These are phyloP conservation scores for Caenorhabditis parvicauda DNA, from an alignment of 2,888 invertebrate species.

Conservation along the genomic window DNA sequence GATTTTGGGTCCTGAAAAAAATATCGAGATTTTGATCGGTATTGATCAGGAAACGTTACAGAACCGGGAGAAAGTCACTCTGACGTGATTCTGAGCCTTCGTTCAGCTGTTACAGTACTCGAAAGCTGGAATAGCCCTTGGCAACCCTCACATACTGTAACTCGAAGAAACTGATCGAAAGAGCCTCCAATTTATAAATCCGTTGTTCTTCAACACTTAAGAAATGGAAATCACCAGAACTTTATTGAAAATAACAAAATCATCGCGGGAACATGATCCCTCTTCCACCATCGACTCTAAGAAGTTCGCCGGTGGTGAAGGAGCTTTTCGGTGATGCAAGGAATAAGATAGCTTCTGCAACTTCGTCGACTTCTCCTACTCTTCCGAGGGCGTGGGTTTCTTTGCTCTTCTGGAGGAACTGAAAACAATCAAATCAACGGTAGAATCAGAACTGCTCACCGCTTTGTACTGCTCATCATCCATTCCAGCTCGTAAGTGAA, in stretches of 20 bases:
- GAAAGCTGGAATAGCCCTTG: no score
- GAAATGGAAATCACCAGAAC: neutral
- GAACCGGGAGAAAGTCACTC: no score
- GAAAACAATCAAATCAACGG: conserved; percentile 22
- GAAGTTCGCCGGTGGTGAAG: conserved; percentile 83
- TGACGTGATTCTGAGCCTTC: no score
- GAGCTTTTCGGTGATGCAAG: conserved; percentile 81
- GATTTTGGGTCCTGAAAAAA: no score
- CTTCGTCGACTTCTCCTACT: conserved; percentile 51
- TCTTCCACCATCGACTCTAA: conserved; percentile 88
- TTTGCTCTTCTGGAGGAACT: conserved; percentile 80
- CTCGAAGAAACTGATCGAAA: no score
- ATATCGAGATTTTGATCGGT: no score
- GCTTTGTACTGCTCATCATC: conserved; percentile 77
- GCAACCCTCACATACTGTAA: no score
- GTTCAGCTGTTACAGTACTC: no score
- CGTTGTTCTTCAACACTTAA: no score
- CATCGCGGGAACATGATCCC: conserved; percentile 57
- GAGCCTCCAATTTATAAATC: no score
- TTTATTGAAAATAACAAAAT: neutral
- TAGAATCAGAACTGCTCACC: conserved; percentile 45
- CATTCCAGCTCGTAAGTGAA: conserved; percentile 84
- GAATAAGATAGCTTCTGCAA: conserved; percentile 80
- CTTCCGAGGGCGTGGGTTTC: conserved; percentile 80
- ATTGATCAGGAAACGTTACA: no score